Base-by-base conservation (phyloP, 2,888 invertebrate species). In the Cremastobaeus sp. region DNA sequence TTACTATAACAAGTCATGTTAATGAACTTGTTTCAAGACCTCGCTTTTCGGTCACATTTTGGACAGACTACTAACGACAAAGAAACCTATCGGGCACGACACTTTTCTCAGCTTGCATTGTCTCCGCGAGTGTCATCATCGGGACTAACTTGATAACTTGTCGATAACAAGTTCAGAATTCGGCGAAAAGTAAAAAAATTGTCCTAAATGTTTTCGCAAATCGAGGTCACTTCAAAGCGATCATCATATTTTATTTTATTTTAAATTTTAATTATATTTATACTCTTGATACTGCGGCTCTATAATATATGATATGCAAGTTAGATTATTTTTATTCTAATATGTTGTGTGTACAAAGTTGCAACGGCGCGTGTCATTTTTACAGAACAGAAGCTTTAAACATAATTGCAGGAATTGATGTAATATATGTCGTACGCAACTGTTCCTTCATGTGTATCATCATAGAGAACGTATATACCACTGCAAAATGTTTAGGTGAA, bases 191-290 rank as follows among this genome's bases (percentile, higher is more conserved):
- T 11, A 9, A 11, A 12, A 14, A n/a, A 20, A 35, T 48, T 18
- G 25, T 30, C 18, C 17, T 6, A 55, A 55, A 30, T 55, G 12
- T n/a, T n/a, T 43, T 12, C 2, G 30, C 12, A 14, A 32, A 5
- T 43, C 11, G 20, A 30, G 20, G 34, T 20, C 3, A 48, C 30
- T 25, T 3, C 8, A 30, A 60, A 20, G 60, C 21, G 34, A 71
- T 52, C 32, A 52, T 52, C 48, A 30, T 65, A 65, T 54, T 45
- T 17, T 43, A 12, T 25, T 59, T 43, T 28, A 37, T n/a, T 54
- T 52, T 35, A 39, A 12, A 5, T n/a, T n/a, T n/a, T n/a, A n/a
- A n/a, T n/a, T n/a, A n/a, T n/a, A 47, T 60, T 47, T 47, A 69
- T 60, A 37, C 37, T 35, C 52, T 52, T 11, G 21, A 52, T 52